These are phyloP conservation scores for Antrozous pallidus DNA, from an alignment of 2,797 vertebrate genomes.

Conservation along the genomic window DNA sequence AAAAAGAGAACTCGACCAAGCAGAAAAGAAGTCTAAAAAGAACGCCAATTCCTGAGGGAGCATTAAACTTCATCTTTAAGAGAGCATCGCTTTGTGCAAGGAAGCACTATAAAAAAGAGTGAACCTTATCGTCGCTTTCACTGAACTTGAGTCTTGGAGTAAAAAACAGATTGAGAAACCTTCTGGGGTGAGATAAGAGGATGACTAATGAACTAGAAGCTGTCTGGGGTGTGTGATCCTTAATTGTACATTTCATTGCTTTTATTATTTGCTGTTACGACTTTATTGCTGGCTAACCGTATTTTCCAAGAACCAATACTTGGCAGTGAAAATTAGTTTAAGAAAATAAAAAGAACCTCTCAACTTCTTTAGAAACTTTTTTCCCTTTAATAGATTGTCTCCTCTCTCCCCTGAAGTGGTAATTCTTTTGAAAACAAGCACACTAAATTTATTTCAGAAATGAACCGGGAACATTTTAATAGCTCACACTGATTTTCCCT, in stretches of 20 bases:
- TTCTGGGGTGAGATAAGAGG: slow-evolving; percentile 50
- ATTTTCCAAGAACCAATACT: slow-evolving; percentile 55
- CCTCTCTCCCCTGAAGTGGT: slow-evolving; percentile 56
- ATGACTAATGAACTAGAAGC: slow-evolving; percentile 74
- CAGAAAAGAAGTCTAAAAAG: slow-evolving; percentile 32
- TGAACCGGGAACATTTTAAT: slow-evolving; percentile 68
- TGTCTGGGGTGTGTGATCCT: slow-evolving; percentile 72
- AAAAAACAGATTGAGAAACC: slow-evolving; percentile 64
- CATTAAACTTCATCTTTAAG: slow-evolving; percentile 70
- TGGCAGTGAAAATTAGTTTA: slow-evolving; percentile 57
- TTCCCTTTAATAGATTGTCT: slow-evolving; percentile 40
- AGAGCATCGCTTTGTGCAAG: slow-evolving; percentile 68
- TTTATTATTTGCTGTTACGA: slow-evolving; percentile 75
- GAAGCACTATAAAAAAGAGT: slow-evolving; percentile 72
- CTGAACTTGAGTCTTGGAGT: slow-evolving; percentile 38
- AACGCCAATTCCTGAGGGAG: slow-evolving; percentile 61
- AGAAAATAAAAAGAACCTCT: slow-evolving; percentile 66
- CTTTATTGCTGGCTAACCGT: slow-evolving; percentile 66
- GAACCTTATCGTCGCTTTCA: slow-evolving; percentile 69
- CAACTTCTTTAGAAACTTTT: slow-evolving; percentile 68
- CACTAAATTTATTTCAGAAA: slow-evolving; percentile 58
- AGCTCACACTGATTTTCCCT: slow-evolving; percentile 46
- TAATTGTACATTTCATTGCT: slow-evolving; percentile 78
- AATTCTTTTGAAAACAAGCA: slow-evolving; percentile 62
- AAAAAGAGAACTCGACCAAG: slow-evolving; percentile 29